Evolutionary conservation across 2,888 invertebrate species (phyloP).

Genomic region (Ophion ellenae): DNA sequence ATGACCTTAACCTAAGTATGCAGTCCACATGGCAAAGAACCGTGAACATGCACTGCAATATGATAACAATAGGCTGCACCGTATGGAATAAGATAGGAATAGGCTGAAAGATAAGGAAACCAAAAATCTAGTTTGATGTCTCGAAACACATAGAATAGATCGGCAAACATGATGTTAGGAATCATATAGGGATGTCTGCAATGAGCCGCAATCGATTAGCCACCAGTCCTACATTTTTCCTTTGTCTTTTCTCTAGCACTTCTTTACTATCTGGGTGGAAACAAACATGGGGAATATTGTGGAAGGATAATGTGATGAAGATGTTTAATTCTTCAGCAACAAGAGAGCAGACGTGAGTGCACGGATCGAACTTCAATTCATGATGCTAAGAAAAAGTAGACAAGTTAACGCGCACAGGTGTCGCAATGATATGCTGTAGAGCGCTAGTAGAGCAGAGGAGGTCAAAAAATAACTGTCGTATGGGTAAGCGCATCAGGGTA

Average conservation of each 20-base stretch:
- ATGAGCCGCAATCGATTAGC: conserved; percentile 80
- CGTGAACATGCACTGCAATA: conserved; percentile 7
- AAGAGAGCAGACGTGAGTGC: not conserved
- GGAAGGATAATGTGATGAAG: conserved; percentile 31
- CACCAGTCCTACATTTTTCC: conserved; percentile 59
- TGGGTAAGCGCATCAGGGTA: conserved; percentile 22
- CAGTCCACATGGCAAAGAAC: not conserved
- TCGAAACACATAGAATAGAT: conserved; percentile 67
- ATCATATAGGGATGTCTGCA: conserved; percentile 49
- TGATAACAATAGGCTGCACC: conserved; percentile 4
- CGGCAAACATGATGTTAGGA: conserved; percentile 27
- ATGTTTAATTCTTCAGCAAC: conserved; percentile 17
- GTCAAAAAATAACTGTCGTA: conserved; percentile 43
- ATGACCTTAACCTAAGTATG: not conserved
- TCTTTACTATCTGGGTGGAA: conserved; percentile 19
- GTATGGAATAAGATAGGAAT: conserved; percentile 12
- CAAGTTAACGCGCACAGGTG: not conserved
- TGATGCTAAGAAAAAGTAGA: not conserved
- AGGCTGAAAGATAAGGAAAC: not conserved
- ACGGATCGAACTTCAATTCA: not conserved
- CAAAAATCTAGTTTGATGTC: conserved; percentile 69
- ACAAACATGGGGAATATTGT: conserved; percentile 15
- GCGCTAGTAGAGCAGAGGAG: not conserved
- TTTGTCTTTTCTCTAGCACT: conserved; percentile 70
- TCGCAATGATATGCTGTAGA: not conserved